Base-by-base conservation (phyloP, 1,140 invertebrate species). In the Heliconius hermathena region DNA sequence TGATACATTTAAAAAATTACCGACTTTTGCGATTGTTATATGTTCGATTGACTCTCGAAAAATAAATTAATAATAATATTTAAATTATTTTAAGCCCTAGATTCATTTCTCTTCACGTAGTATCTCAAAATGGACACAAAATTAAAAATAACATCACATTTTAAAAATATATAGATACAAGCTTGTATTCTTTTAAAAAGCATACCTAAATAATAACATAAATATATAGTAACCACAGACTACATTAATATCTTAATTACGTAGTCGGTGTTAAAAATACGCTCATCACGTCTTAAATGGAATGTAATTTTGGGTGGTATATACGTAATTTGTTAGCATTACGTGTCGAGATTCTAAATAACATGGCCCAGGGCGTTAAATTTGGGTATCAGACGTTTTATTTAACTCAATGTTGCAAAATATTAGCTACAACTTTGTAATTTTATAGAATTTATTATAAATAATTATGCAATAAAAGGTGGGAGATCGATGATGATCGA, bases 341-440 rank as follows among this genome's bases (percentile, higher is more conserved):
- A 66, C 60, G 26, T 66, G 60, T 66, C 60, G 60, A 66, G 60
- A 66, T 66, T 66, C 60, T 66, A 66, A 66, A 66, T 66, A 66
- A 29, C 60, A 60, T 22, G 26, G 60, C 60, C 26, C 60, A 16
- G 26, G 22, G 60, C 60, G 22, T 66, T 66, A 29, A 66, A 66
- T 66, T 66, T 66, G 26, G 26, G 26, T 66, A 66, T 29, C 13
- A 66, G 29, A 66, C 60, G 22, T 66, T 29, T 29, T 66, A 29
- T 16, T 66, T 29, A 66, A 29, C 11, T 9, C 60, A 29, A 1
- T 29, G 26, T 29, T 66, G 60, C 60, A 29, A 66, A 66, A 66
- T 60, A 22, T 66, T 29, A 66, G 4, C 26, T 26, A 26, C 22
- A 9, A 66, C 60, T 66, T 29, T 66, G 22, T 66, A 66, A 66